A percentile compares a stretch with the other conserved stretches of the same genome.
phyloP scores from a whole-genome alignment of 2,797 vertebrate species.

The Characodon lateralis region DNA sequence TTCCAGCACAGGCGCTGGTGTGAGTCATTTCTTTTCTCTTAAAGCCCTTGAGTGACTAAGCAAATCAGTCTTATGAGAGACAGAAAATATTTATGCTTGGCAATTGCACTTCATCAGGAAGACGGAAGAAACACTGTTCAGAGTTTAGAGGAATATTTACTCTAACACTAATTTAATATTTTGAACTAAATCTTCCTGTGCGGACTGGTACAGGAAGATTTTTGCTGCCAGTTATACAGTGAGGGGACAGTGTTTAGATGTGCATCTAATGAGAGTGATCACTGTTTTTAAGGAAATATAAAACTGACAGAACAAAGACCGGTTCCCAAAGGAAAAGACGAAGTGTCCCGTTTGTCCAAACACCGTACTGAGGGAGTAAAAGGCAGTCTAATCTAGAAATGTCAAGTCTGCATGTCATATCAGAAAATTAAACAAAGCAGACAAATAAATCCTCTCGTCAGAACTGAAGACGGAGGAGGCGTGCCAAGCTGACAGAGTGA shows the following conservation, averaged over 20 bases:
- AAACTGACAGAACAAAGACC: conserved; percentile 22
- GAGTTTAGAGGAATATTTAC: conserved; percentile 5
- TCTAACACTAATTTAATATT: not conserved
- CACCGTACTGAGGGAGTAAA: not conserved
- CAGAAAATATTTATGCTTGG: conserved; percentile 21
- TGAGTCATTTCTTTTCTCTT: conserved; percentile 53
- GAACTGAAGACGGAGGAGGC: conserved; percentile 27
- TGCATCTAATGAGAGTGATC: conserved; percentile 2
- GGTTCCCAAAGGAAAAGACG: not conserved
- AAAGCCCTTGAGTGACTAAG: conserved; percentile 46
- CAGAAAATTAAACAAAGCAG: conserved; percentile 40
- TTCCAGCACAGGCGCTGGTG: conserved; percentile 34
- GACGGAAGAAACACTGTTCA: not conserved
- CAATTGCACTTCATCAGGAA: conserved; percentile 3
- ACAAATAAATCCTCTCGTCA: conserved; percentile 35
- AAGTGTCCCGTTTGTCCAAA: conserved; percentile 24
- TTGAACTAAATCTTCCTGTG: not conserved
- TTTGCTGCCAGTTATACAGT: not conserved
- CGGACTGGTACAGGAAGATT: not conserved
- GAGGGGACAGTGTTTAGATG: conserved; percentile 23
- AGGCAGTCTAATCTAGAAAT: conserved; percentile 26
- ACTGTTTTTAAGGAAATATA: conserved; percentile 10
- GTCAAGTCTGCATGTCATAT: conserved; percentile 21
- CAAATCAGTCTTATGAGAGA: conserved; percentile 29
- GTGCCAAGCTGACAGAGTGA: conserved; percentile 27